Evolutionary conservation across 2,797 vertebrate genomes (phyloP).

Genomic region (Hemibagrus guttatus): DNA sequence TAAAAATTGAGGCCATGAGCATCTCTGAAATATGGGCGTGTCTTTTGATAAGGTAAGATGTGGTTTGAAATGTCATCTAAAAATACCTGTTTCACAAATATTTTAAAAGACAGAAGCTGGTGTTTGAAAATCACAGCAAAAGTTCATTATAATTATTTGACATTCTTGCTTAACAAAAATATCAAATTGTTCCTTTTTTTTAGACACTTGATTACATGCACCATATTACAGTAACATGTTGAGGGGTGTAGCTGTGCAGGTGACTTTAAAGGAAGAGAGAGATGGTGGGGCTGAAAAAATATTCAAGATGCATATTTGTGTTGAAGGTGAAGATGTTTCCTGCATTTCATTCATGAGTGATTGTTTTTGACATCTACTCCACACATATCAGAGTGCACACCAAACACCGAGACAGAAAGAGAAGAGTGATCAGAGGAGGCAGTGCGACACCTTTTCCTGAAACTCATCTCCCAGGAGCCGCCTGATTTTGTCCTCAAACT

Average conservation of each 20-base stretch:
- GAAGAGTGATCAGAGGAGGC: slow-evolving; percentile 15
- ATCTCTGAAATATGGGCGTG: no score
- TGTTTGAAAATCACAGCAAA: no score
- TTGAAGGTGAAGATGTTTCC: background rate
- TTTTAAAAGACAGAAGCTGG: no score
- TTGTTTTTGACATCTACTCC: background rate
- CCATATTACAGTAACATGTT: background rate
- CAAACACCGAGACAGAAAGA: slow-evolving; percentile 23
- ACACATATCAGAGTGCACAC: background rate
- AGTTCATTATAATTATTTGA: no score
- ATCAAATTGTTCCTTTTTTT: no score
- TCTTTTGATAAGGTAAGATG: no score
- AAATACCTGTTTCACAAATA: no score
- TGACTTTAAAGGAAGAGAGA: background rate
- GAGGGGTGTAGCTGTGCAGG: background rate
- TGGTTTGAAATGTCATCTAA: no score
- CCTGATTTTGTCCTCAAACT: slow-evolving; percentile 84
- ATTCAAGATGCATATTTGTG: background rate
- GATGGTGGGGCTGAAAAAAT: background rate
- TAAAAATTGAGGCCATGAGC: no score
- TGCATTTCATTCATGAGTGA: background rate
- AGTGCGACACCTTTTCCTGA: slow-evolving; percentile 82
- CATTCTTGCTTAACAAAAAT: no score
- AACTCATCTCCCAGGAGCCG: slow-evolving; percentile 84
- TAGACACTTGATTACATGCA: background rate